phyloP scores from a whole-genome alignment of 1,140 invertebrate species.

The Contarinia nasturtii region DNA sequence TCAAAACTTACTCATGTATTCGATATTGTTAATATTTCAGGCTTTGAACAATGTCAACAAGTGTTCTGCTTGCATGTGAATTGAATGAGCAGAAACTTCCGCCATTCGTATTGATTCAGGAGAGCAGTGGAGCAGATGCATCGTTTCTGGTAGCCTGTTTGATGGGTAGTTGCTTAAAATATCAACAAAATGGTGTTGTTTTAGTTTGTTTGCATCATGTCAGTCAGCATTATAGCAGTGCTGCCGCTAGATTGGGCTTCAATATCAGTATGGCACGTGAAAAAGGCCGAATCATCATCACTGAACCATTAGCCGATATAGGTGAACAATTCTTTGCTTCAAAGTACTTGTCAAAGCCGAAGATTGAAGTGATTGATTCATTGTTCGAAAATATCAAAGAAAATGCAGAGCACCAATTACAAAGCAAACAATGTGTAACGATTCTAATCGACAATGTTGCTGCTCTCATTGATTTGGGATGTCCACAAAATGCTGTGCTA shows the following conservation, averaged over 20 bases:
- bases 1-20: too few species aligned
- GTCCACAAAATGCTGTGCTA: slow-evolving; percentile 29
- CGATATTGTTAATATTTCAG: too few species aligned
- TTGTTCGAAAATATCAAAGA: slow-evolving; percentile 12
- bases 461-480: slow-evolving; percentile 41
- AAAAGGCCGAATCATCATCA: slow-evolving; percentile 29
- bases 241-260: slow-evolving; percentile 50
- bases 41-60: slow-evolving; percentile 28
- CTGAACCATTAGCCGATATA: slow-evolving; percentile 33
- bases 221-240: slow-evolving; percentile 46
- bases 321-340: slow-evolving; percentile 19
- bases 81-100: slow-evolving; percentile 32
- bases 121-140: slow-evolving; percentile 43
- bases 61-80: slow-evolving; percentile 32
- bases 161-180: slow-evolving; percentile 31
- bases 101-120: slow-evolving; percentile 41
- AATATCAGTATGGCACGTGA: slow-evolving; percentile 37
- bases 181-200: slow-evolving; percentile 31
- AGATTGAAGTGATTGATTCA: too few species aligned
- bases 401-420: slow-evolving; percentile 9
- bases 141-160: slow-evolving; percentile 46
- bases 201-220: slow-evolving; percentile 48
- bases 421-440: slow-evolving; percentile 24
- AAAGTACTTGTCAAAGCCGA: slow-evolving; percentile 11
- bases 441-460: slow-evolving; percentile 50